Base-by-base conservation (phyloP, 2,113 vertebrate genomes). In the Gambusia affinis region DNA sequence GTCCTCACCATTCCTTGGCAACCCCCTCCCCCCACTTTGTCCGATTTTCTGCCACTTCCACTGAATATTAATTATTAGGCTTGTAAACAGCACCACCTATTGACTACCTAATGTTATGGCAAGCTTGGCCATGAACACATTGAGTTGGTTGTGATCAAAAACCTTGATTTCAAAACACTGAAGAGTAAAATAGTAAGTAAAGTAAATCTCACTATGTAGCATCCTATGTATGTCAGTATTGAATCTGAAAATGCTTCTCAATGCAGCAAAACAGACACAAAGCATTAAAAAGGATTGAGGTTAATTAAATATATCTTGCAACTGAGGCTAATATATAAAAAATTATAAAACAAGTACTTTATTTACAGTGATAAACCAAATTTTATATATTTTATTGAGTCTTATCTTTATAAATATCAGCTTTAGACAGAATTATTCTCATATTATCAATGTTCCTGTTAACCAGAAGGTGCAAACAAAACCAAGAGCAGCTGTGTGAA, bases 391-490 rank as follows among this genome's bases (percentile, higher is more conserved):
- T 57, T 57, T 57, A 24, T 24, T 24, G 24, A 57, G 24, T 6
- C 22, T 54, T 3, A 54, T 54, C 22, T 57, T 57, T 24, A n/a
- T 28, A 7, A 60, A 78, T 54, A 64, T 44, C 60, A 69, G 33
- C 70, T 64, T 30, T 62, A 61, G 61, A 47, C 15, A 47, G 17
- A 17, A 19, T 19, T 47, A 47, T 47, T 47, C 17, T 47, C 44
- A 19, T 47, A 19, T 67, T 51, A 1, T 8, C 30, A 42, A 61
- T 14, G 61, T 15, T 27, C 11, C 17, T 51, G 70, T 28, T 28
- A 28, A 67, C 24, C 60, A 24, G 19, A 67, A 63, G 27, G 15
- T 51, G 60, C 61, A 78, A 68, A 64, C 60, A 65, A 54, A 57
- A 14, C 27, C 60, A 42, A 69, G 24, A 73, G 47, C 22, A 72